Percentiles rank a stretch among this genome's conserved stretches.
These are phyloP conservation scores for Rhinoraja longicauda DNA, from an alignment of 2,797 vertebrate genomes.

Conservation along the genomic window DNA sequence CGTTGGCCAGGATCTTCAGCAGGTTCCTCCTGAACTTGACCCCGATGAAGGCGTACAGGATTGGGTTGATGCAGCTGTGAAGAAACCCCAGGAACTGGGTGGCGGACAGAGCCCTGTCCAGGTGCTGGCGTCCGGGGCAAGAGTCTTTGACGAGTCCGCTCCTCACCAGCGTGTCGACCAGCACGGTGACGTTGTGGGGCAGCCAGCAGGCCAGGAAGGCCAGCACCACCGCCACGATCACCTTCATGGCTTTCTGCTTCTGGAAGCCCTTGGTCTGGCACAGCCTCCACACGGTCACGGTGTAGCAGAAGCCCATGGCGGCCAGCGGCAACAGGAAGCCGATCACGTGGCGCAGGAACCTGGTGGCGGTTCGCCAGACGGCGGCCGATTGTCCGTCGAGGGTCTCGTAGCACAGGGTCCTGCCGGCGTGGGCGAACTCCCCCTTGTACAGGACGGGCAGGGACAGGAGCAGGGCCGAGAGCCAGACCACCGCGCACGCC, in stretches of 20 bases:
- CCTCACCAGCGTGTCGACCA: conserved; percentile 68
- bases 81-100: conserved; percentile 67
- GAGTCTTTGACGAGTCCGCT: background rate
- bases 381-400: conserved; percentile 46
- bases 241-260: conserved; percentile 57
- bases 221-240: conserved; percentile 53
- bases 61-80: conserved; percentile 82
- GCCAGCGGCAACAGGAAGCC: conserved; percentile 49
- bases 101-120: conserved; percentile 51
- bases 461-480: conserved; percentile 48
- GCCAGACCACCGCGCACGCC: conserved; percentile 53
- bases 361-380: conserved; percentile 54
- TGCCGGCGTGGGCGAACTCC: rapidly evolving
- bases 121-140: conserved; percentile 49
- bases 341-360: conserved; percentile 53
- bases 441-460: conserved; percentile 51
- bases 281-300: background rate
- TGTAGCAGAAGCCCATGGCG: conserved; percentile 5
- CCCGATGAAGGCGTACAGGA: conserved; percentile 83
- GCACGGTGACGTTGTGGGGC: conserved; percentile 66
- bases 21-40: conserved; percentile 81
- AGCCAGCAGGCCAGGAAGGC: conserved; percentile 76
- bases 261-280: conserved; percentile 50
- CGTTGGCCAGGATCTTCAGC: conserved; percentile 57
- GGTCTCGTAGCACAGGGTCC: conserved; percentile 44